These are phyloP conservation scores for Caligus rogercresseyi DNA, from an alignment of 1,140 invertebrate genomes.

Conservation along the genomic window DNA sequence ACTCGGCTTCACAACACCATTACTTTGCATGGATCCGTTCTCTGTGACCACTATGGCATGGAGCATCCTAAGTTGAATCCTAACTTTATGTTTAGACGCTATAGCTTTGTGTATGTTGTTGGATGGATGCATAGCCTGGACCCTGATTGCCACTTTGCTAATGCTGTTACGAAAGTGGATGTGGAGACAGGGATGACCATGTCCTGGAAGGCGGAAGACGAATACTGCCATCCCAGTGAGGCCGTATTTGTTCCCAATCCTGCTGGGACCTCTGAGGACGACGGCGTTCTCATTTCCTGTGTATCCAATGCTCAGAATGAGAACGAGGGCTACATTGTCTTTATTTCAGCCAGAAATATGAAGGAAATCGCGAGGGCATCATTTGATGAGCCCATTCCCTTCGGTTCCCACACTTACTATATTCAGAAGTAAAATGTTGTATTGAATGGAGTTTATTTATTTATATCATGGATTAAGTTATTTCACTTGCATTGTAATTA, in stretches of 20 bases:
- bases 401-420: not conserved
- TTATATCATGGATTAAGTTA: too few species aligned
- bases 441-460: too few species aligned
- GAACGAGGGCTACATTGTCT: conserved; percentile 5
- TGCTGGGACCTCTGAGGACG: not conserved
- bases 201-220: conserved; percentile 7
- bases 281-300: conserved; percentile 3
- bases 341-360: conserved; percentile 13
- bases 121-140: conserved; percentile 9
- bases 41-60: not conserved
- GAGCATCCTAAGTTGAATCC: conserved; percentile 9
- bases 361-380: not conserved
- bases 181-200: conserved; percentile 6
- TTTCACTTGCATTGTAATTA: too few species aligned
- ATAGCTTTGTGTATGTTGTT: conserved; percentile 5
- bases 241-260: conserved; percentile 5
- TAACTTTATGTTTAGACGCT: not conserved
- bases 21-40: not conserved
- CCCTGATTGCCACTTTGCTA: conserved; percentile 7
- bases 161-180: conserved; percentile 11
- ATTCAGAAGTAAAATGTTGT: too few species aligned
- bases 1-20: not conserved
- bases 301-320: conserved; percentile 1
- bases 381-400: conserved; percentile 12
- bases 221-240: conserved; percentile 9